These are phyloP conservation scores for Vidua chalybeata DNA, from an alignment of 2,113 vertebrate genomes.

Conservation along the genomic window DNA sequence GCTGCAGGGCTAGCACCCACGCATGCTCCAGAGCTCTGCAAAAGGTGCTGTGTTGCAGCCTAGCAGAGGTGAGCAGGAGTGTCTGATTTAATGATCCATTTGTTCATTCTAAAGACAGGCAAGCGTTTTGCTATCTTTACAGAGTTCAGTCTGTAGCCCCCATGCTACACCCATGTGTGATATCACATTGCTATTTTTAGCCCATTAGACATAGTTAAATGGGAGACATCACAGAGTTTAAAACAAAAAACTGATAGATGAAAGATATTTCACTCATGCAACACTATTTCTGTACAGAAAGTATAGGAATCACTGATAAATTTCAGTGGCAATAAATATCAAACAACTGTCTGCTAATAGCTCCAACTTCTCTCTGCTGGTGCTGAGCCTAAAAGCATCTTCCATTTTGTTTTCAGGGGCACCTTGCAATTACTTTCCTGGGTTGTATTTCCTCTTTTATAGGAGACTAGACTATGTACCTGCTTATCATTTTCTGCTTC, in stretches of 20 bases:
- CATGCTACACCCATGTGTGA: rapidly evolving
- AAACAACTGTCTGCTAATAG: background rate
- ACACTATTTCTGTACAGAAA: background rate
- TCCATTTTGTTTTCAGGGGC: background rate
- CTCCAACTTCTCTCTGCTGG: background rate
- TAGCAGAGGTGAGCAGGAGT: background rate
- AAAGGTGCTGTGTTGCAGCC: background rate
- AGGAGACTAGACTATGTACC: background rate
- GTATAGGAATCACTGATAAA: background rate
- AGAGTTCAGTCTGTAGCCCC: background rate
- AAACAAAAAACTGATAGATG: background rate
- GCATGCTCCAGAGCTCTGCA: background rate
- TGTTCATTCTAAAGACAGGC: background rate
- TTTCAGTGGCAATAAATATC: background rate
- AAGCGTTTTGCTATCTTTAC: background rate
- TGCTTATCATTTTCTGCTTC: background rate
- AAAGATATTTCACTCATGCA: background rate
- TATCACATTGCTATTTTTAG: background rate
- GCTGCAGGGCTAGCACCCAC: too few species aligned
- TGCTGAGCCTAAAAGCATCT: background rate
- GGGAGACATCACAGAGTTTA: background rate
- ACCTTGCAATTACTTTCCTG: background rate
- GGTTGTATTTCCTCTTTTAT: background rate
- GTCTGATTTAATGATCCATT: background rate
- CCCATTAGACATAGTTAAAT: background rate